These are phyloP conservation scores for Petromus typicus DNA, from an alignment of 2,113 vertebrate genomes.

Conservation along the genomic window DNA sequence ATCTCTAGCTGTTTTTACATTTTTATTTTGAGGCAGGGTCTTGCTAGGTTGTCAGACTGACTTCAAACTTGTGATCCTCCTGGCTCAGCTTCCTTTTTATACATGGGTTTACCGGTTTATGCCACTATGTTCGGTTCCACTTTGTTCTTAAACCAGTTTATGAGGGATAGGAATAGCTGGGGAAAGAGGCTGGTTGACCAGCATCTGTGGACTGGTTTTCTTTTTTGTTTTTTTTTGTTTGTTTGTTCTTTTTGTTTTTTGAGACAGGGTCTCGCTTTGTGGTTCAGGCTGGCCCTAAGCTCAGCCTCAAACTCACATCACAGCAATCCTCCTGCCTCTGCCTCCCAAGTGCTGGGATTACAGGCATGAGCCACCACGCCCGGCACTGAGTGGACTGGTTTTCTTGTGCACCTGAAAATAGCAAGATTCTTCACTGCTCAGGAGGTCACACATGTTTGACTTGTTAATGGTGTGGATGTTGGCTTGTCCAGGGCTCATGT, in stretches of 20 bases:
- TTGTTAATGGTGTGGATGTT: not conserved
- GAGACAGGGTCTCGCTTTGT: too few relatives aligned
- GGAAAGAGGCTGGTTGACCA: not conserved
- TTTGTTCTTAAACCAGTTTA: not conserved
- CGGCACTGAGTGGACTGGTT: too few relatives aligned
- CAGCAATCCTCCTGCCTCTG: too few relatives aligned
- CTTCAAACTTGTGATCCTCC: not conserved
- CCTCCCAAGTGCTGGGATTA: too few relatives aligned
- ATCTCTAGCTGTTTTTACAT: not conserved
- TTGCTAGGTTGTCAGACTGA: not conserved
- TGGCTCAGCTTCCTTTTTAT: not conserved
- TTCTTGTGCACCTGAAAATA: not conserved
- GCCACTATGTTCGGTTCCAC: not conserved
- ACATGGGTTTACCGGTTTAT: not conserved
- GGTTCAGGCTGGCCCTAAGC: too few relatives aligned
- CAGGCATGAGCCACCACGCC: too few relatives aligned
- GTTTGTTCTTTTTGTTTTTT: too few relatives aligned
- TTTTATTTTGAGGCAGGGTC: not conserved
- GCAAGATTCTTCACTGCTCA: constrained; percentile 2
- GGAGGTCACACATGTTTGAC: not conserved
- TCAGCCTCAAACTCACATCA: too few relatives aligned
- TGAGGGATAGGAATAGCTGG: not conserved
- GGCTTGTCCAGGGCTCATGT: not conserved
- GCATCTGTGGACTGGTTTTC: not conserved
- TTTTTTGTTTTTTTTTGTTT: too few relatives aligned